A percentile compares a stretch with the other conserved stretches of the same genome.
phyloP scores from a whole-genome alignment of 2,113 vertebrate species.

The Chauna torquata region DNA sequence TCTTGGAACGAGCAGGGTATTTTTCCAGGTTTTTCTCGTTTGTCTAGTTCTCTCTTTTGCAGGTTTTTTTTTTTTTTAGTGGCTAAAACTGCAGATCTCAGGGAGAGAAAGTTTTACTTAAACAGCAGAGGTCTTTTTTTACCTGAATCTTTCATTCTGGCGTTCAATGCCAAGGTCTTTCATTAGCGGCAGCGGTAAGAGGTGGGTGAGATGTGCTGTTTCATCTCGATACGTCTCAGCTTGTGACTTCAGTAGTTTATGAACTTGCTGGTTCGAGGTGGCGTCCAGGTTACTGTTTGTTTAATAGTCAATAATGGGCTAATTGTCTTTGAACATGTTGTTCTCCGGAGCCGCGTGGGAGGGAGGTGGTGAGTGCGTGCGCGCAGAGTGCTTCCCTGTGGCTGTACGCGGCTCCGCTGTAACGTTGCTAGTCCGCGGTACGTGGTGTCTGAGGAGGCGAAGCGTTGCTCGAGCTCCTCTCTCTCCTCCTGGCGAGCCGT shows the following conservation, averaged over 20 bases:
- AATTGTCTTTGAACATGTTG: not conserved
- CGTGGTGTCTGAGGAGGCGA: rapidly evolving
- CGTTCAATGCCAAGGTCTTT: not conserved
- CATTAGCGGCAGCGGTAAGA: rapidly evolving
- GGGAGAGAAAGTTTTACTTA: not conserved
- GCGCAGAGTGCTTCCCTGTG: not conserved
- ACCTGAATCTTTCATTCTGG: rapidly evolving
- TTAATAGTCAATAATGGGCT: not conserved
- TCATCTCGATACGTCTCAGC: not conserved
- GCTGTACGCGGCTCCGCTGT: not conserved
- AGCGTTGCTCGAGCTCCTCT: not conserved
- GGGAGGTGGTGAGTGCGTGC: rapidly evolving
- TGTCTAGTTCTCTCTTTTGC: not conserved
- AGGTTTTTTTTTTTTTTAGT: not conserved
- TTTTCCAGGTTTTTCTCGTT: not conserved
- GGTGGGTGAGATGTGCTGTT: not conserved
- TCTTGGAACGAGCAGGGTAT: not conserved
- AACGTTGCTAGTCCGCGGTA: rapidly evolving
- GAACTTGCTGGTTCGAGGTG: not conserved
- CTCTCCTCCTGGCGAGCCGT: not conserved
- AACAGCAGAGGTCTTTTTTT: not conserved
- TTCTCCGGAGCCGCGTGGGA: not conserved
- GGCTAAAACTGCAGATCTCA: not conserved
- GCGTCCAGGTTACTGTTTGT: not conserved
- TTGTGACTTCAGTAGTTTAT: not conserved